Evolutionary conservation across 2,113 vertebrate species (phyloP), one percentile per base, ranked within the genome.

Genomic region (Microtus ochrogaster): DNA sequence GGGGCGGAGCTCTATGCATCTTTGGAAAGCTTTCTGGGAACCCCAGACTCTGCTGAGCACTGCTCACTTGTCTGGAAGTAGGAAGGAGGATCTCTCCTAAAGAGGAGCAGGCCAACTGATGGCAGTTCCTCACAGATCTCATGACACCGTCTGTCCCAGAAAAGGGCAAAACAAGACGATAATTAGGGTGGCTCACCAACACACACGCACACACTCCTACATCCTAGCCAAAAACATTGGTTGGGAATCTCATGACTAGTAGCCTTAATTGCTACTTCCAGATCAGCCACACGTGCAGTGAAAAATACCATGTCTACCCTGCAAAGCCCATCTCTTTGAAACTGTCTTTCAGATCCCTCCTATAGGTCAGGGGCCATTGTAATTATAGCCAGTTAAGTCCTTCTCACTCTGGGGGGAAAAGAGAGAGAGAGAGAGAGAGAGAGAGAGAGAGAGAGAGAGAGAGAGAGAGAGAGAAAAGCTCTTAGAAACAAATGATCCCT

Each of bases 251-350:
- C 28, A 5, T 16, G 86, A 92, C 91, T 58, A 41, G 47, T 77
- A 52, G 49, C 30, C 78, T 94, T 94, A 94, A 95, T 58, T 90
- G 79, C 89, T 94, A 70, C 63, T 94, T 96, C 78, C 65, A 93
- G 88, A 94, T 88, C 72, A 85, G 90, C 11, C 93, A 86, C 88
- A 86, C 5, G 1, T 49, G 81, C 33, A 12, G 58, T 5, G 47
- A 66, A 88, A 93, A 78, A 77, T 9, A 26, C 72, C 63, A 30
- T 0, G 0, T 91, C 93, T 61, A 28, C 30, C 44, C 81, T 8
- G 19, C 49, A 77, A 90, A 95, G 91, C 76, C 65, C 33, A 36
- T 84, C 65, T 94, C 89, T 92, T 92, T 92, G 66, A 81, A 81
- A 88, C 21, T n/a, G 55, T 61, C 55, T 74, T 83, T 78, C 70